Percentiles rank a stretch among this genome's conserved stretches.
These are phyloP conservation scores for Anarsia innoxiella DNA, from an alignment of 2,888 invertebrate genomes.

Conservation along the genomic window DNA sequence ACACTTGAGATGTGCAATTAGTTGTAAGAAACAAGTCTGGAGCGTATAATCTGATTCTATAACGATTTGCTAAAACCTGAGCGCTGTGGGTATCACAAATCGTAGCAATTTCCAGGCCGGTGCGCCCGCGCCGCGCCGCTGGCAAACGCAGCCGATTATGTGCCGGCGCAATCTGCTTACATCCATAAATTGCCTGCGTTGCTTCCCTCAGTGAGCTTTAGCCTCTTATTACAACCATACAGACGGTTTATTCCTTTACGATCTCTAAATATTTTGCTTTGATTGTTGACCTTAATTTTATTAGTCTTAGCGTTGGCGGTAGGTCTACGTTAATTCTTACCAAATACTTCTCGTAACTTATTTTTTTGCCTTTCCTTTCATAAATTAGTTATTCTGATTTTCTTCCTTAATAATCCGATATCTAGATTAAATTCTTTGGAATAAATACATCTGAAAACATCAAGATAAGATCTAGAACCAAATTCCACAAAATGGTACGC, in stretches of 20 bases:
- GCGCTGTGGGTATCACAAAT: slow-evolving; percentile 40
- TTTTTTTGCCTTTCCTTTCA: too few relatives aligned
- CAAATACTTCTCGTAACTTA: too few relatives aligned
- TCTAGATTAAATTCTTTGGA: too few relatives aligned
- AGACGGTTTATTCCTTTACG: background rate
- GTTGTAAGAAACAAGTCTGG: background rate
- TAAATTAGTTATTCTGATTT: too few relatives aligned
- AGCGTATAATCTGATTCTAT: slow-evolving; percentile 48
- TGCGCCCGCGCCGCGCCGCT: slow-evolving; percentile 25
- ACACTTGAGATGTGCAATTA: too few relatives aligned
- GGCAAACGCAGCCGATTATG: slow-evolving; percentile 38
- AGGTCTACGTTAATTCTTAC: too few relatives aligned
- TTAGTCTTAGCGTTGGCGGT: too few relatives aligned
- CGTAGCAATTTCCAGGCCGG: slow-evolving; percentile 46
- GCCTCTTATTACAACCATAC: slow-evolving; percentile 41
- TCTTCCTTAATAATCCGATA: too few relatives aligned
- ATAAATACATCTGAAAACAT: too few relatives aligned
- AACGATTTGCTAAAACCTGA: slow-evolving; percentile 47
- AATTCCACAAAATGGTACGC: too few relatives aligned
- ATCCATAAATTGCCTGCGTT: slow-evolving; percentile 55
- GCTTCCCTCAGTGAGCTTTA: slow-evolving; percentile 40
- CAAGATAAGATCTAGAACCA: too few relatives aligned
- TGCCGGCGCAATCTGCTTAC: slow-evolving; percentile 49
- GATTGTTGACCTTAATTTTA: too few relatives aligned
- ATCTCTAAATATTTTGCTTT: background rate